phyloP scores from a whole-genome alignment of 2,888 invertebrate species.

The Aphrophora alni region DNA sequence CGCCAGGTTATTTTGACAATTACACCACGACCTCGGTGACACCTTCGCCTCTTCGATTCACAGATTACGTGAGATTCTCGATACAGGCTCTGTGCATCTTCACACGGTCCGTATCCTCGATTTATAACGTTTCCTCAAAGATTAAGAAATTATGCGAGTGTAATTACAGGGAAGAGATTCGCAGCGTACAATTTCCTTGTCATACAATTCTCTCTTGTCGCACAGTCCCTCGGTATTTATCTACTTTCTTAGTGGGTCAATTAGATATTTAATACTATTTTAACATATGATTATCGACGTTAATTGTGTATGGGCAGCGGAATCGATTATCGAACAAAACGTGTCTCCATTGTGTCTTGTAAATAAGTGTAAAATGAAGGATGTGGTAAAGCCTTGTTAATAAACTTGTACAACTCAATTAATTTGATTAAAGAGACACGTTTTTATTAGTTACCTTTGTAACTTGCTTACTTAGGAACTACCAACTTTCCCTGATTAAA shows the following conservation, averaged over 20 bases:
- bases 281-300: neutral
- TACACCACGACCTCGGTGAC: neutral
- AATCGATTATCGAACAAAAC: too few species aligned
- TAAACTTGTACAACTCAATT: neutral
- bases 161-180: neutral
- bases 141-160: neutral
- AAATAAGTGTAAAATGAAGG: neutral
- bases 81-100: neutral
- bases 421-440: neutral
- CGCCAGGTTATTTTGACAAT: neutral
- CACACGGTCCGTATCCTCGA: neutral
- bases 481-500: too few species aligned
- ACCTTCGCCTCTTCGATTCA: neutral
- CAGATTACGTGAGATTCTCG: neutral
- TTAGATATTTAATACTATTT: neutral
- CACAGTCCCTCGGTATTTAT: neutral
- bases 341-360: neutral
- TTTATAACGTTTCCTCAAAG: neutral
- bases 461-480: too few species aligned
- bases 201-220: neutral
- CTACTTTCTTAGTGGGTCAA: neutral
- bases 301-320: neutral
- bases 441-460: too few species aligned
- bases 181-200: neutral
- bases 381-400: neutral